Percentiles rank a stretch among this genome's conserved stretches.
phyloP scores from a whole-genome alignment of 2,797 vertebrate species.

The Phoxinus dragarum region DNA sequence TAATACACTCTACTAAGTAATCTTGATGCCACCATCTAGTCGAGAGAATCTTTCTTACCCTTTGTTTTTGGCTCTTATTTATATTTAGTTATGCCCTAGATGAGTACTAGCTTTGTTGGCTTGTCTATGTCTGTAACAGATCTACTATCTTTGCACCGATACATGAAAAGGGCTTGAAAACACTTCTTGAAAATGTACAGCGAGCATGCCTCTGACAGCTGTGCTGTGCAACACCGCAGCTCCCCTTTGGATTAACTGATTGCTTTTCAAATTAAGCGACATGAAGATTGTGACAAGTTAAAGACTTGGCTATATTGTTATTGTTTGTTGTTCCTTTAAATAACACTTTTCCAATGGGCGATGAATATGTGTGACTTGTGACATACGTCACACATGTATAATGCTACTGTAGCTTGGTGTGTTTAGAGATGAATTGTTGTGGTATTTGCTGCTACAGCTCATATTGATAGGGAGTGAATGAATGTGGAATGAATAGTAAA shows the following conservation, averaged over 20 bases:
- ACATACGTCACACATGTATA: not conserved
- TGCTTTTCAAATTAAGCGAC: not conserved
- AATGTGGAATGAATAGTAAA: not conserved
- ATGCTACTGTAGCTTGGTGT: not conserved
- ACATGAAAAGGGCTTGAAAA: too few relatives aligned
- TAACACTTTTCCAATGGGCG: not conserved
- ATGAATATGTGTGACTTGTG: not conserved
- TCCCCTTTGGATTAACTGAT: not conserved
- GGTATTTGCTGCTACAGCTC: too few relatives aligned
- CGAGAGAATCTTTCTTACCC: not conserved
- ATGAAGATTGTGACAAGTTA: not conserved
- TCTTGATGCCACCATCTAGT: conserved; percentile 1
- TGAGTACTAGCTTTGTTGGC: not conserved
- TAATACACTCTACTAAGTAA: conserved; percentile 28
- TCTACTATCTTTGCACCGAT: not conserved
- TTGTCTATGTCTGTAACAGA: not conserved
- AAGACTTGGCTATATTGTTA: not conserved
- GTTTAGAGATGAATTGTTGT: too few relatives aligned
- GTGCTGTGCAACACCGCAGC: too few relatives aligned
- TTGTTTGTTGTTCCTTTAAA: not conserved
- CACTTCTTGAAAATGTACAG: too few relatives aligned
- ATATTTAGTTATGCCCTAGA: not conserved
- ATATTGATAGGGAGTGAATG: not conserved
- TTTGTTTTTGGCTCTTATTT: not conserved
- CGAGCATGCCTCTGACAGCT: too few relatives aligned